phyloP scores from a whole-genome alignment of 2,888 invertebrate species.

The Lamellibrachia satsuma region DNA sequence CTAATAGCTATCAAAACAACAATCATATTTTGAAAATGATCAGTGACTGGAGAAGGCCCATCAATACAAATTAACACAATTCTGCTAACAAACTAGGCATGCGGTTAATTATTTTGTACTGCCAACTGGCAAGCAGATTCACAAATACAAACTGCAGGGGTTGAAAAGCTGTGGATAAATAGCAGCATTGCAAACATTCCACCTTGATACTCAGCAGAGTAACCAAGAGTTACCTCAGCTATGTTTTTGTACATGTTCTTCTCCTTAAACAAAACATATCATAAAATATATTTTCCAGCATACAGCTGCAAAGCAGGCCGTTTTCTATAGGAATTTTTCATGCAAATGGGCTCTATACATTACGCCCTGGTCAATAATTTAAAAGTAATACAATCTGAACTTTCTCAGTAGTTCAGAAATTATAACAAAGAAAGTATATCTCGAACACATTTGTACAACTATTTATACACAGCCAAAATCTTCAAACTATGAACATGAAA shows the following conservation, averaged over 20 bases:
- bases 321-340: not conserved
- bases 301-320: not conserved
- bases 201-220: not conserved
- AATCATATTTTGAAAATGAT: not conserved
- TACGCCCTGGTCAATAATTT: not conserved
- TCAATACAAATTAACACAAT: not conserved
- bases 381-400: not conserved
- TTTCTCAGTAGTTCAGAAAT: not conserved
- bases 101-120: not conserved
- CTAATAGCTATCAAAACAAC: not conserved
- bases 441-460: not conserved
- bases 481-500: not conserved
- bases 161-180: not conserved
- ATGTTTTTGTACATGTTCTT: not conserved
- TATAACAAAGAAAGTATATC: not conserved
- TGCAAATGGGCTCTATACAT: not conserved
- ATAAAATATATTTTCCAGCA: not conserved
- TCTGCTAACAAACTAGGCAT: not conserved
- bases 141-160: not conserved
- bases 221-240: not conserved
- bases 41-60: not conserved
- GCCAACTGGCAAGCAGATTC: slow-evolving; percentile 8
- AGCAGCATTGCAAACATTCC: not conserved
- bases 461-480: not conserved
- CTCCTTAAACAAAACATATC: not conserved